Conservation (phyloP, 2,113 vertebrate genomes). For the Salvelinus sp. region DNA sequence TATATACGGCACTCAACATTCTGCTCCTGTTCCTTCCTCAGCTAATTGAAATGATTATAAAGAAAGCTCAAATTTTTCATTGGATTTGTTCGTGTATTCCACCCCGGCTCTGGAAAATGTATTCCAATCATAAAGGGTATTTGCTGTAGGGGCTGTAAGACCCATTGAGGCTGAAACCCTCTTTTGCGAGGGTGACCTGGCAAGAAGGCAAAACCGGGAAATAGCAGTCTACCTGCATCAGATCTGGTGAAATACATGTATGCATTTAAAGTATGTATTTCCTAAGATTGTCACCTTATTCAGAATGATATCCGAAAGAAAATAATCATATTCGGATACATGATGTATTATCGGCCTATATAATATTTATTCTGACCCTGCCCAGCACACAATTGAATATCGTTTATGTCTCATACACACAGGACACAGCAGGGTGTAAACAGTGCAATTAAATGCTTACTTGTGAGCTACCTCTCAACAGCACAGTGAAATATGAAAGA, state of each 20-base stretch:
- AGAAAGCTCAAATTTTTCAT: background rate
- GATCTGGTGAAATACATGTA: background rate
- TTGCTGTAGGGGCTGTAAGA: background rate
- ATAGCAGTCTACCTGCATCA: background rate
- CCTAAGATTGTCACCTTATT: background rate
- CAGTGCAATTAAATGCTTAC: too few relatives aligned
- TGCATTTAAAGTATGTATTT: background rate
- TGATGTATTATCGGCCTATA: background rate
- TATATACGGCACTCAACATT: background rate
- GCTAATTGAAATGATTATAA: slow-evolving; percentile 27
- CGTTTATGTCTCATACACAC: too few relatives aligned
- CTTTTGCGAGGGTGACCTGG: too few relatives aligned
- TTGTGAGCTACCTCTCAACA: too few relatives aligned
- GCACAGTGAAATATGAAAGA: too few relatives aligned
- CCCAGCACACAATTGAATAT: slow-evolving; percentile 12
- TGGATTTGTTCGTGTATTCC: slow-evolving; percentile 10
- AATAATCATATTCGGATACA: too few relatives aligned
- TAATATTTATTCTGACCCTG: background rate
- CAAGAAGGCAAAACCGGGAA: too few relatives aligned
- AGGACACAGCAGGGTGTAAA: too few relatives aligned
- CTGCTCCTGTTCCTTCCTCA: background rate
- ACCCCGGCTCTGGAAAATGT: slow-evolving; percentile 8
- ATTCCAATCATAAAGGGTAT: slow-evolving; percentile 14
- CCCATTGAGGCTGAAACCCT: too few relatives aligned
- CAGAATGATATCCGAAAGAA: too few relatives aligned